Percentiles rank a stretch among this genome's conserved stretches.
These are phyloP conservation scores for Argynnis bischoffii DNA, from an alignment of 2,888 invertebrate genomes.

Conservation along the genomic window DNA sequence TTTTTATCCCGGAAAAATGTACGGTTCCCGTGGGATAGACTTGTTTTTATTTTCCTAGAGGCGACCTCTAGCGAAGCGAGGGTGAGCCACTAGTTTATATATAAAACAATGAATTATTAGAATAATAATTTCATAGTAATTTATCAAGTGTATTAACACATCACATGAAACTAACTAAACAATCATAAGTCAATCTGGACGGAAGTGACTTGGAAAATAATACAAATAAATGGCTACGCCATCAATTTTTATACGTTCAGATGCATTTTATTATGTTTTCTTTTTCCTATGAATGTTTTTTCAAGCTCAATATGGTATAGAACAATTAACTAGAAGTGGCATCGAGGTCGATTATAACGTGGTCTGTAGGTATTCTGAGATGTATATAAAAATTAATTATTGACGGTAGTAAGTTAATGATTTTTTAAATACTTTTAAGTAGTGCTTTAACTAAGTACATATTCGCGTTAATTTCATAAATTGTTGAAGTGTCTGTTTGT, in stretches of 20 bases:
- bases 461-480: too few species aligned
- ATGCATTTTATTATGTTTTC: constrained; percentile 70
- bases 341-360: background rate
- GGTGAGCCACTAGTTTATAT: background rate
- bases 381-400: background rate
- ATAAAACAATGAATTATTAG: background rate
- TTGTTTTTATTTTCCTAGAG: too few species aligned
- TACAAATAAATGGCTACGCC: constrained; percentile 47
- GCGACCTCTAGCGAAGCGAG: too few species aligned
- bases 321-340: constrained; percentile 5
- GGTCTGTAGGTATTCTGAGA: background rate
- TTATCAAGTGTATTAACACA: constrained; percentile 30
- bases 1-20: too few species aligned
- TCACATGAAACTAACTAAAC: constrained; percentile 1
- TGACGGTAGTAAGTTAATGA: background rate
- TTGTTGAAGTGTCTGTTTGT: too few species aligned
- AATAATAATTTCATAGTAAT: background rate
- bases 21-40: too few species aligned
- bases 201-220: constrained; percentile 41
- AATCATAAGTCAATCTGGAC: constrained; percentile 14
- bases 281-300: constrained; percentile 51
- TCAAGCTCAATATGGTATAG: constrained; percentile 10
- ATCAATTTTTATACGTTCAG: constrained; percentile 43
- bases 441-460: too few species aligned
- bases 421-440: too few species aligned